phyloP scores from a whole-genome alignment of 35 echinoderm and acorn worm species.

The Apostichopus californicus region DNA sequence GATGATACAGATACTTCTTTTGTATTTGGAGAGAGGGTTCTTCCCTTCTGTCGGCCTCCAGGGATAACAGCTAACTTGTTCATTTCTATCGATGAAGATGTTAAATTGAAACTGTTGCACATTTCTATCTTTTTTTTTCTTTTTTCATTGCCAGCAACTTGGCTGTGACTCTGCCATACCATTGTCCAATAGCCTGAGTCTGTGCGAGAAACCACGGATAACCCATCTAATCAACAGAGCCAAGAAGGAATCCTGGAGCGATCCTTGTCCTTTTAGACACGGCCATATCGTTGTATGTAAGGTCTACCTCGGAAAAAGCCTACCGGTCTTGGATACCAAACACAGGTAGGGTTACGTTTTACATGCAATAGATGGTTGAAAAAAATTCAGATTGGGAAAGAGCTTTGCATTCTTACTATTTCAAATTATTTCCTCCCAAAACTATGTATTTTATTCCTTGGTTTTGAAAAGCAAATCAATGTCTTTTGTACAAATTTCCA shows the following conservation, averaged over 20 bases:
- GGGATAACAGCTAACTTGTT: too few species aligned
- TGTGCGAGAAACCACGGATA: constrained; percentile 90
- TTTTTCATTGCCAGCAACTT: constrained; percentile 85
- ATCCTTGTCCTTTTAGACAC: constrained; percentile 92
- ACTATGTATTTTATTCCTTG: too few species aligned
- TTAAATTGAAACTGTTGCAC: too few species aligned
- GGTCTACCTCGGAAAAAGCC: constrained; percentile 95
- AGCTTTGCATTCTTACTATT: too few species aligned
- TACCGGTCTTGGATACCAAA: constrained; percentile 82
- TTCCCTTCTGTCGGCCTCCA: too few species aligned
- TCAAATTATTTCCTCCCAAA: too few species aligned
- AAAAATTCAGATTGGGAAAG: too few species aligned
- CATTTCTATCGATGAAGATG: neutral
- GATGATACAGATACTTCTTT: neutral
- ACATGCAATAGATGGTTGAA: neutral
- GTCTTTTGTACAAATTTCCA: too few species aligned
- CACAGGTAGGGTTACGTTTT: constrained; percentile 40
- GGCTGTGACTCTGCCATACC: constrained; percentile 85
- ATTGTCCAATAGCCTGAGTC: constrained; percentile 91
- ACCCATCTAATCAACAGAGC: constrained; percentile 58
- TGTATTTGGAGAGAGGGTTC: neutral
- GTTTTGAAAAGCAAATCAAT: too few species aligned
- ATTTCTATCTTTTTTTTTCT: too few species aligned
- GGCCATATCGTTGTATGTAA: constrained; percentile 95
- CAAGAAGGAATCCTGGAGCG: constrained; percentile 64